A percentile compares a stretch with the other conserved stretches of the same genome.
These are phyloP conservation scores for Atlantisia rogersi DNA, from an alignment of 2,113 vertebrate genomes.

Conservation along the genomic window DNA sequence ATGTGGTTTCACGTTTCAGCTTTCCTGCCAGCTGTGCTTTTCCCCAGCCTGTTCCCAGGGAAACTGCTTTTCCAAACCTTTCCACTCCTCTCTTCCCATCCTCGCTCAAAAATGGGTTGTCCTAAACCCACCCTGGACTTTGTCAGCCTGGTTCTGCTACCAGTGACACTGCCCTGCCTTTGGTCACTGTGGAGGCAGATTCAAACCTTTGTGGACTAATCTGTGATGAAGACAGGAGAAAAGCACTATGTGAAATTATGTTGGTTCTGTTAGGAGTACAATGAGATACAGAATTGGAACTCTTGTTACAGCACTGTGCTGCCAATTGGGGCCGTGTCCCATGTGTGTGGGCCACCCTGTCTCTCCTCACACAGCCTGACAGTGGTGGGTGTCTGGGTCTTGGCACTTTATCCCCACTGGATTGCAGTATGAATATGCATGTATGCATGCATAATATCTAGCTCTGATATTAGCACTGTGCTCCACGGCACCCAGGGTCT, in stretches of 20 bases:
- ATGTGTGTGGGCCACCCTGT: accelerated
- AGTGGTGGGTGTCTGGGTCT: not conserved
- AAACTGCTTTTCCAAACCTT: not conserved
- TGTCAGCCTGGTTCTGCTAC: not conserved
- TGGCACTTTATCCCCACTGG: not conserved
- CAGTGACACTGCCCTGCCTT: not conserved
- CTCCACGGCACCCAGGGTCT: not conserved
- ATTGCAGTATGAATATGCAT: not conserved
- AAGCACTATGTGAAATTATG: not conserved
- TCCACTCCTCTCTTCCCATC: not conserved
- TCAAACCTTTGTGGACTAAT: not conserved
- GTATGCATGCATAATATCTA: not conserved
- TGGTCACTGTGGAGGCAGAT: not conserved
- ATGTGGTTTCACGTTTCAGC: not conserved
- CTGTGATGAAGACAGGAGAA: not conserved
- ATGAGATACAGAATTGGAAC: not conserved
- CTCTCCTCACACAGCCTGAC: not conserved
- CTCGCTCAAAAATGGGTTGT: not conserved
- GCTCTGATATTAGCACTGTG: not conserved
- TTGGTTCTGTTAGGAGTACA: not conserved
- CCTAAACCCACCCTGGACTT: not conserved
- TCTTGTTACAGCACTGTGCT: not conserved
- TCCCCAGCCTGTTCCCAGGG: not conserved
- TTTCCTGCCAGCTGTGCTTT: not conserved
- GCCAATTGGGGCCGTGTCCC: not conserved